Evolutionary conservation across 2,888 invertebrate species (phyloP).

Genomic region (Allygus modestus): DNA sequence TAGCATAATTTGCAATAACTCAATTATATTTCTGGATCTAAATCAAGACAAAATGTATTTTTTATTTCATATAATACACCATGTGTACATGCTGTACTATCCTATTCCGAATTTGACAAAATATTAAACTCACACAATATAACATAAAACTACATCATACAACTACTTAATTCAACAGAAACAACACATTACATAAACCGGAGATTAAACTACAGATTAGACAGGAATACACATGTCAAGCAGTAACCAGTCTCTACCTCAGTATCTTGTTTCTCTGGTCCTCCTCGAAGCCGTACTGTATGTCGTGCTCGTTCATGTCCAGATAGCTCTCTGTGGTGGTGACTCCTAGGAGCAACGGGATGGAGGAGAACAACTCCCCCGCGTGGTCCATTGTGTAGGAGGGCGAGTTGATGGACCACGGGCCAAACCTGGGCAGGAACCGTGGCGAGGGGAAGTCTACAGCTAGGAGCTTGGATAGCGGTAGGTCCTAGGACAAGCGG

Average conservation of each 20-base stretch:
- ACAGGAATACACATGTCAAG: too few relatives aligned
- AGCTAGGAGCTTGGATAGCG: constrained; percentile 34
- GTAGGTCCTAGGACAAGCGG: constrained; percentile 9
- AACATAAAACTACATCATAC: too few relatives aligned
- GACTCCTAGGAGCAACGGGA: constrained; percentile 85
- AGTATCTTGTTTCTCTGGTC: constrained; percentile 86
- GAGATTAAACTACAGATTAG: too few relatives aligned
- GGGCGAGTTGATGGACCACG: constrained; percentile 82
- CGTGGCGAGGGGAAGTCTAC: constrained; percentile 75
- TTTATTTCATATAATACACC: too few relatives aligned
- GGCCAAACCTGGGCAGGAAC: constrained; percentile 77
- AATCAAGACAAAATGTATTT: too few relatives aligned
- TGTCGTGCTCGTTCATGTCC: constrained; percentile 79
- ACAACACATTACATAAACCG: too few relatives aligned
- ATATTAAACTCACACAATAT: too few relatives aligned
- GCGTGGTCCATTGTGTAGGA: constrained; percentile 81
- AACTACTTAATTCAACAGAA: too few relatives aligned
- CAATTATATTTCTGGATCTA: too few relatives aligned
- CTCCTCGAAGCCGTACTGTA: constrained; percentile 86
- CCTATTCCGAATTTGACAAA: too few relatives aligned
- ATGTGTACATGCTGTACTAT: too few relatives aligned
- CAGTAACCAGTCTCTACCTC: constrained; percentile 75
- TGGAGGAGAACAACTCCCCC: constrained; percentile 83
- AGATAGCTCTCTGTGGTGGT: constrained; percentile 87
- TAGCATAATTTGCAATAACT: too few relatives aligned